Evolutionary conservation across 1,140 invertebrate genomes (phyloP).

Genomic region (Leptinotarsa undecemlineata): DNA sequence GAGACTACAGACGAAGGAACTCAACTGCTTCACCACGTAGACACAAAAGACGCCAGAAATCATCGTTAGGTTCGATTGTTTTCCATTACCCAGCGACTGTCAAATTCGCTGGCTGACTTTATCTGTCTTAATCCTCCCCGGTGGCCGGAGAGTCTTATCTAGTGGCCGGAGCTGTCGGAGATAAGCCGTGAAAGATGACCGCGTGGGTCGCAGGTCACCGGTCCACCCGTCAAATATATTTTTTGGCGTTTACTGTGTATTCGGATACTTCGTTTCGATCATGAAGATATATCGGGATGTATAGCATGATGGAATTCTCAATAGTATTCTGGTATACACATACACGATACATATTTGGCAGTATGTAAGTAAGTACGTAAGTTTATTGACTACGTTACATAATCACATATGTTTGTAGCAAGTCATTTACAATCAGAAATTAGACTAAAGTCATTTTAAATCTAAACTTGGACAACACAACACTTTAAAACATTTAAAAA

Average conservation of each 20-base stretch:
- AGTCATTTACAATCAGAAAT: too few species aligned
- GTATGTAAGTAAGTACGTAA: too few species aligned
- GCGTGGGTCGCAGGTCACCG: neutral
- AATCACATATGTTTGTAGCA: too few species aligned
- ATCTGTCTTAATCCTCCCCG: neutral
- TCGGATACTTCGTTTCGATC: neutral
- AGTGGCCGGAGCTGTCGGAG: neutral
- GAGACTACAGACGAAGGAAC: neutral
- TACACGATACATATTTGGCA: too few species aligned
- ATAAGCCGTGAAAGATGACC: conserved; percentile 2
- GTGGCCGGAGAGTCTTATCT: neutral
- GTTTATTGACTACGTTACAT: too few species aligned
- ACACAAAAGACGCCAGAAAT: conserved; percentile 5
- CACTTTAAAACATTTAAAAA: too few species aligned
- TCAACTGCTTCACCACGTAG: neutral
- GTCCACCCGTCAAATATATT: neutral
- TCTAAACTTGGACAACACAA: too few species aligned
- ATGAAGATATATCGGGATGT: neutral
- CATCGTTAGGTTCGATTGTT: neutral
- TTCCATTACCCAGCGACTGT: neutral
- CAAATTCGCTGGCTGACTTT: neutral
- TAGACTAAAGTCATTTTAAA: too few species aligned
- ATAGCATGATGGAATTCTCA: too few species aligned
- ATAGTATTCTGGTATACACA: too few species aligned
- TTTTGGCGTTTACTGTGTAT: conserved; percentile 2